phyloP scores from a whole-genome alignment of 2,888 invertebrate species.

The Stenodera caucasica region DNA sequence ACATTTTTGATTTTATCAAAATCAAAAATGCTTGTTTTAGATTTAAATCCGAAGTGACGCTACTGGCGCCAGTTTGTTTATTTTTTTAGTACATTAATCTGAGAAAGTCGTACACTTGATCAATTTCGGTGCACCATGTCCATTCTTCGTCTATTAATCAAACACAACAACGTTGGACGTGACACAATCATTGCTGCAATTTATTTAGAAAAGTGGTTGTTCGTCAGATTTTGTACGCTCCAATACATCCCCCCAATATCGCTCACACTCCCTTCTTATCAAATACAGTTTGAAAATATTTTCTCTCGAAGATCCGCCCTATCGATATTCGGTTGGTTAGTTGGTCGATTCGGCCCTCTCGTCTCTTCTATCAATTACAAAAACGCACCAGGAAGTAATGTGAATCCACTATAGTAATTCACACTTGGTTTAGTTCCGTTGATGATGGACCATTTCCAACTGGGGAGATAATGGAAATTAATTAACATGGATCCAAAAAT shows the following conservation, averaged over 20 bases:
- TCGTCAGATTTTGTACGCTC: neutral
- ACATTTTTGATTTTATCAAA: too few species aligned
- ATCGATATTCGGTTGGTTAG: neutral
- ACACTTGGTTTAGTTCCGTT: neutral
- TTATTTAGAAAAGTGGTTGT: constrained; percentile 1
- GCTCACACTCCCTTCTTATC: neutral
- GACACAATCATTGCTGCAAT: constrained; percentile 3
- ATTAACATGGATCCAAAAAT: neutral
- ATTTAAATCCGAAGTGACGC: too few species aligned
- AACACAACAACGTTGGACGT: neutral
- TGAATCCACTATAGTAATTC: neutral
- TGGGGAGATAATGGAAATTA: constrained; percentile 3
- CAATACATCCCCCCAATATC: neutral
- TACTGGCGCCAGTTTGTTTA: too few species aligned
- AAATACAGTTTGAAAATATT: too few species aligned
- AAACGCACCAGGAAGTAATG: neutral
- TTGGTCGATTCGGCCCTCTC: neutral
- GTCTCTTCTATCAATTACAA: neutral
- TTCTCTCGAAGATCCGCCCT: too few species aligned
- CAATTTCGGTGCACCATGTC: neutral
- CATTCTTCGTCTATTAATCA: neutral
- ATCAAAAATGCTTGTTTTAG: too few species aligned
- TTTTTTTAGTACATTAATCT: too few species aligned
- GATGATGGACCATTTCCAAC: neutral
- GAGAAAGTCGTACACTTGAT: neutral